Conservation (phyloP, 1,140 invertebrate species). For the Magallana angulata region DNA sequence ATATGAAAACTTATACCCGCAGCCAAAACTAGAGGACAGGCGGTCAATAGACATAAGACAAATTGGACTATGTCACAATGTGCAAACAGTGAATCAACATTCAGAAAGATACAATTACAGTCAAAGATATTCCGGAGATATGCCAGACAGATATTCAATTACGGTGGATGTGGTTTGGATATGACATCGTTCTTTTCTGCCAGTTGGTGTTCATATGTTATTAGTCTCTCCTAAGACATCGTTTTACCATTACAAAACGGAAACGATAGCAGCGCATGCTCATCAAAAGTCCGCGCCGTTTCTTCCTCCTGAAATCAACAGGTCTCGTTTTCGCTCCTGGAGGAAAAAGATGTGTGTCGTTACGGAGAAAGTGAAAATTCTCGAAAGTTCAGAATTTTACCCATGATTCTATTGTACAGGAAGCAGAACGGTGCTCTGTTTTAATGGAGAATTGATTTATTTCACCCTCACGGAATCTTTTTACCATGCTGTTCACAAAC, state of each 20-base stretch:
- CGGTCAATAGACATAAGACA: conserved; percentile 38
- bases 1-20: conserved; percentile 65
- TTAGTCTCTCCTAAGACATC: background rate
- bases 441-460: background rate
- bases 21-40: conserved; percentile 43
- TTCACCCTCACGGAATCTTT: background rate
- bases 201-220: background rate
- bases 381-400: background rate
- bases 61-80: conserved; percentile 46
- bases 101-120: background rate
- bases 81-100: conserved; percentile 45
- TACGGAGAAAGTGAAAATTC: background rate
- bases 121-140: conserved; percentile 8
- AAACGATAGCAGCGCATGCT: background rate
- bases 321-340: background rate
- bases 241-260: background rate
- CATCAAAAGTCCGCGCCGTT: background rate
- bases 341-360: background rate
- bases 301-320: background rate
- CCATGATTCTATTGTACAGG: background rate
- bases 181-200: conserved; percentile 32
- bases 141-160: conserved; percentile 59
- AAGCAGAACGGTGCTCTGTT: background rate
- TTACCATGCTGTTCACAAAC: background rate
- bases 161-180: conserved; percentile 64